Evolutionary conservation across 2,888 invertebrate species (phyloP), one percentile per base, ranked within the genome.

Genomic region (Lottia scabra): DNA sequence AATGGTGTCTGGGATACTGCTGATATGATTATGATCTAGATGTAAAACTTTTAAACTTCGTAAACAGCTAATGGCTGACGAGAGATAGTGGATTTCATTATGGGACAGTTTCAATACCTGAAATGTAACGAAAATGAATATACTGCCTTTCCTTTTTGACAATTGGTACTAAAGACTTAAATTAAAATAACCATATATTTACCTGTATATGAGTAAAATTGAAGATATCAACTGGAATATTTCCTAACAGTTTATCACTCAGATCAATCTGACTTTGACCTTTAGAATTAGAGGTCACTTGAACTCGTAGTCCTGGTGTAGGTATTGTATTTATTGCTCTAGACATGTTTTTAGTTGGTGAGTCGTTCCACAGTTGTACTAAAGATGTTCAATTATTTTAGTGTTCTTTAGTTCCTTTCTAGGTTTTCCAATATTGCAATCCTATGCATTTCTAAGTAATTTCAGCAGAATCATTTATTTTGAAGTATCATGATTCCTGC

Each of bases 1-100:
- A 10, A 88, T 56, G 0, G 88, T 88, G 70, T 87, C 86, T 4
- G 87, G 87, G 6, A 88, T 70, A 62, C 75, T 68, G 38, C 74
- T 72, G 30, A 89, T 71, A 3, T 78, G 75, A 70, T 89, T 89
- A 65, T 83, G 74, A 26, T 84, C 78, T 4, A 83, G 77, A 68
- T 84, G 79, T 12, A 88, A 79, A 16, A 82, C 77, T 68, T 80
- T 80, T 65, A 88, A 71, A 38, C 81, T 82, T 12, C 84, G 78
- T 27, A 88, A 79, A 63, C 83, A 75, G 15, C 84, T 80, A 27
- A 88, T 81, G 26, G 81, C 81, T 16, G 77, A 72, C 1, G 87
- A 84, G n/a, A 88, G 76, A 45, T 79, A 77, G 38, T 76, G 73
- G n/a, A 88, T 79, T 63, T 81, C 74, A 77, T 88, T 89, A 56